phyloP scores from a whole-genome alignment of 2,113 vertebrate genomes.

The Phalacrocorax carbo region DNA sequence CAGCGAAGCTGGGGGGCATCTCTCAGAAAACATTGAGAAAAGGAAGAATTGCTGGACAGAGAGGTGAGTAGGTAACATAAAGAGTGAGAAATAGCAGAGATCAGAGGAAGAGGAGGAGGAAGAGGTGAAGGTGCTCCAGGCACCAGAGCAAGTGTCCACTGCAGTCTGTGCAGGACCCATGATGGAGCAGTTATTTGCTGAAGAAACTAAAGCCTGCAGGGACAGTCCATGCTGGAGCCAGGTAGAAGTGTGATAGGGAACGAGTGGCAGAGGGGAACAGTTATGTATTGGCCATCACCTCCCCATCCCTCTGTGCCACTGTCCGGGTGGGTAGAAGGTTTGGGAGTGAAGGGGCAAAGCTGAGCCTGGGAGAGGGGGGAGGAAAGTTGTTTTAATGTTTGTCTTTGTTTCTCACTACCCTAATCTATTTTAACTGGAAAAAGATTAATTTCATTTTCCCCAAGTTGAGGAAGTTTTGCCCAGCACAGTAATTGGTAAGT shows the following conservation, averaged over 20 bases:
- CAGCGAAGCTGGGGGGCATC: not conserved
- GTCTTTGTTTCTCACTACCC: not conserved
- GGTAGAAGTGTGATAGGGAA: not conserved
- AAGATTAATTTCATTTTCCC: not conserved
- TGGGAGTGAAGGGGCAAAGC: not conserved
- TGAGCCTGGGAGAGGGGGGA: not conserved
- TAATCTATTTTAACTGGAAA: not conserved
- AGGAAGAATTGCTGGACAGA: not conserved
- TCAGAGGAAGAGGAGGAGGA: not conserved
- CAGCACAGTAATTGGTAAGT: not conserved
- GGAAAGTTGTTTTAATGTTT: not conserved
- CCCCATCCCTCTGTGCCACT: not conserved
- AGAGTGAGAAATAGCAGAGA: not conserved
- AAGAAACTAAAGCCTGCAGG: rapidly evolving
- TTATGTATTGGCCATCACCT: not conserved
- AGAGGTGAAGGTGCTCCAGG: not conserved
- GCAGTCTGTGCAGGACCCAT: not conserved
- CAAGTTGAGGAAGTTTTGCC: not conserved
- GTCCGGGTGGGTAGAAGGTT: rapidly evolving
- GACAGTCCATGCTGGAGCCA: not conserved
- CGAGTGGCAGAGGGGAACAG: not conserved
- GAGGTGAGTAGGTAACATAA: not conserved
- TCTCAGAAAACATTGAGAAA: not conserved
- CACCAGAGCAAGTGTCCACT: not conserved
- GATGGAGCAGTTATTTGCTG: not conserved